Base-by-base conservation (phyloP, 1,140 invertebrate genomes). In the Tribolium castaneum region DNA sequence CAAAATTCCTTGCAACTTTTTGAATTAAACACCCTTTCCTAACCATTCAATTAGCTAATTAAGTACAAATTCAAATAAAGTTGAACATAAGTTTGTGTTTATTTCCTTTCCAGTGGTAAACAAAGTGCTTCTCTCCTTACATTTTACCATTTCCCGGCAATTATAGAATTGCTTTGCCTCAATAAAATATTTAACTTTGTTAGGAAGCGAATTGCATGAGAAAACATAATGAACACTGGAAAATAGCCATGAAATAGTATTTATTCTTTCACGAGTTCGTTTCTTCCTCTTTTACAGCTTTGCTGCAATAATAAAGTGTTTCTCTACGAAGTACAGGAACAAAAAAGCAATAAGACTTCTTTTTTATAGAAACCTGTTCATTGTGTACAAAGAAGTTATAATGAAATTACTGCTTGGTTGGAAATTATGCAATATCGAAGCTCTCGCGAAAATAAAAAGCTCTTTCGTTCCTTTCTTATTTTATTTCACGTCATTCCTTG, bases 141-240 rank as follows among this genome's bases (percentile, higher is more conserved):
- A 22, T 77, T 62, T 59, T 73, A 77, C 76, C 66, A 73, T 72
- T 59, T 49, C 49, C 34, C 10, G 56, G 76, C 76, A 77, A 77
- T 77, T 77, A 77, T 72, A 70, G 76, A 77, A 77, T 77, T 77
- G 70, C 76, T 73, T 73, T 77, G 76, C 76, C 56, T 62, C 76
- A 77, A 77, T 77, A 77, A 77, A 77, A 77, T 77, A 77, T 77
- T 77, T 77, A 72, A 77, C 70, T 73, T 73, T 72, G 76, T 77
- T 77, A 45, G 70, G 39, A 72, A 71, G 76, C 50, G 76, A 77
- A 77, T 77, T 71, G 76, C 76, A 77, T 77, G 76, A 77, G 76
- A 73, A 77, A 72, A 77, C 76, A 77, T 77, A 77, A 77, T 77
- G 76, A 77, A 73, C 76, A 72, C 66, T 77, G 35, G 76, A 77